Percentiles rank a stretch among this genome's conserved stretches.
Evolutionary conservation across 2,797 vertebrate genomes (phyloP).

Genomic region (Gymnocypris eckloni): DNA sequence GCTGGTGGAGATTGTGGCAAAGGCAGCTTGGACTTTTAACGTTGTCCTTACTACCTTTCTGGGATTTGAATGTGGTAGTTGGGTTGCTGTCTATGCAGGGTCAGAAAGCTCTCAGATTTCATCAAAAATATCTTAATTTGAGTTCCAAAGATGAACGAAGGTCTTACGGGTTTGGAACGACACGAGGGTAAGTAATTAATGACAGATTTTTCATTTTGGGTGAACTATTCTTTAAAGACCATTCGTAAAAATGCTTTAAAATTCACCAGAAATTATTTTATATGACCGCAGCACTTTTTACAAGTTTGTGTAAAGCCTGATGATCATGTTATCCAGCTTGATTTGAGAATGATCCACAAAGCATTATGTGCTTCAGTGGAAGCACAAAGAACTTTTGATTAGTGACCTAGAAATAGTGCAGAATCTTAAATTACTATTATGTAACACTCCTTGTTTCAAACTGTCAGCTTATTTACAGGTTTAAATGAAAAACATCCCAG

Average conservation of each 20-base stretch:
- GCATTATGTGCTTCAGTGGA: not conserved
- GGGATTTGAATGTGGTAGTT: too few relatives aligned
- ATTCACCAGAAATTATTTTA: not conserved
- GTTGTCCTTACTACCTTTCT: too few relatives aligned
- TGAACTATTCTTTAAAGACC: not conserved
- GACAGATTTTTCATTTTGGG: too few relatives aligned
- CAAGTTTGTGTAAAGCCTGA: not conserved
- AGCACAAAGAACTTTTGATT: not conserved
- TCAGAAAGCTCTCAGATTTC: too few relatives aligned
- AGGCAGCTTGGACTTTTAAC: not conserved
- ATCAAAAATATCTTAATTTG: not conserved
- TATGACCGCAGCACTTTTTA: not conserved
- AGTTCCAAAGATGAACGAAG: too few relatives aligned
- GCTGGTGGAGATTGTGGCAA: constrained; percentile 25
- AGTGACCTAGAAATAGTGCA: constrained; percentile 12
- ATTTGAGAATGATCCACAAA: not conserved
- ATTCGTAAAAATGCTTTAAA: not conserved
- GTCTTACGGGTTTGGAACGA: too few relatives aligned
- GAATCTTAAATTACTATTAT: constrained; percentile 8
- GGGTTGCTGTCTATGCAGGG: too few relatives aligned
- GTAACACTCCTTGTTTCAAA: not conserved
- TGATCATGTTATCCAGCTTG: not conserved
- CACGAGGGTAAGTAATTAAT: too few relatives aligned
- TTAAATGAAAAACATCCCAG: not conserved
- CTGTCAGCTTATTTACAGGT: not conserved